Percentiles rank a stretch among this genome's conserved stretches.
phyloP scores from a whole-genome alignment of 2,113 vertebrate genomes.

The Nerophis lumbriciformis region DNA sequence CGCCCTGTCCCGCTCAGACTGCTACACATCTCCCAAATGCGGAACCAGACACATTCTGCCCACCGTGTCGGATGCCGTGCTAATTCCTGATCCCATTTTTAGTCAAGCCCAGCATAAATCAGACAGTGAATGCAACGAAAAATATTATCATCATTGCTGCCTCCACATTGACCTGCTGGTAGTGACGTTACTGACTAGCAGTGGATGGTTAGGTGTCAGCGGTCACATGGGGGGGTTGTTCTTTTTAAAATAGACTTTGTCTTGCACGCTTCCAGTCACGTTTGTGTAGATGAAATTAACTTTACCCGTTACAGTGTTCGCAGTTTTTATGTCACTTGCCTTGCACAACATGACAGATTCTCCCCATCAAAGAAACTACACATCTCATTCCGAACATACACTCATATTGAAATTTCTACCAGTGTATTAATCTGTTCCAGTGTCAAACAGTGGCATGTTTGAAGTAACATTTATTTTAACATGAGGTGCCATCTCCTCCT shows the following conservation, averaged over 20 bases:
- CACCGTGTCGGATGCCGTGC: slow-evolving; percentile 29
- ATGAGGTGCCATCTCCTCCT: too few relatives aligned
- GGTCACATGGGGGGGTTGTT: background rate
- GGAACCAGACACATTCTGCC: slow-evolving; percentile 47
- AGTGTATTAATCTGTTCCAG: too few relatives aligned
- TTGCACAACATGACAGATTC: background rate
- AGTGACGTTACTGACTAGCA: background rate
- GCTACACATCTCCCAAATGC: slow-evolving; percentile 32
- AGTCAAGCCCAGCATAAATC: slow-evolving; percentile 1
- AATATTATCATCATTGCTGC: too few relatives aligned
- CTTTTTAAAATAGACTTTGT: background rate
- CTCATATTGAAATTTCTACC: too few relatives aligned
- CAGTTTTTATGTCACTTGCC: background rate
- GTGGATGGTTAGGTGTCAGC: too few relatives aligned
- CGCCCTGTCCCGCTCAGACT: slow-evolving; percentile 27
- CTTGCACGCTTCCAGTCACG: background rate
- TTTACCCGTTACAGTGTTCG: background rate
- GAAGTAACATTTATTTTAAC: too few relatives aligned
- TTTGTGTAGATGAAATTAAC: background rate
- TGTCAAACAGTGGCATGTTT: too few relatives aligned
- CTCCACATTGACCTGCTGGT: slow-evolving; percentile 11
- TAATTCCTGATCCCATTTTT: slow-evolving; percentile 20
- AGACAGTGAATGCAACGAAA: slow-evolving; percentile 18
- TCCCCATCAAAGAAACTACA: background rate
- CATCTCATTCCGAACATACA: too few relatives aligned